phyloP scores from a whole-genome alignment of 2,113 vertebrate genomes.

The Sebastes schlegelii region DNA sequence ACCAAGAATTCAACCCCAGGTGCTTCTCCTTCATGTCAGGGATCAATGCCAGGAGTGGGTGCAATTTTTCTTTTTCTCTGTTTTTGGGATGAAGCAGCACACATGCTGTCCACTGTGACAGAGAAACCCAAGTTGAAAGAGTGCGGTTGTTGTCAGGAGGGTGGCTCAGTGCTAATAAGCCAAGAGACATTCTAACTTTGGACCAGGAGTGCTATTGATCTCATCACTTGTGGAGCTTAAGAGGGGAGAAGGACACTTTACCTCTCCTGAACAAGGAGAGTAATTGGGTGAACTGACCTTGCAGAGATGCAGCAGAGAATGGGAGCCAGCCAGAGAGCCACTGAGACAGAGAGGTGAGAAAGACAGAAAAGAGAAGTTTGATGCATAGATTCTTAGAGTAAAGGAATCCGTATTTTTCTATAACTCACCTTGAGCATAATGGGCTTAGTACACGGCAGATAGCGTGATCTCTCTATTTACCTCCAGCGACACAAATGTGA shows the following conservation, averaged over 20 bases:
- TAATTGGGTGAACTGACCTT: constrained; percentile 59
- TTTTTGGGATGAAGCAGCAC: neutral
- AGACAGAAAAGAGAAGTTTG: neutral
- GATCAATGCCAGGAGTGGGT: neutral
- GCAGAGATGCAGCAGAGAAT: constrained; percentile 14
- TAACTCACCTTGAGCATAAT: neutral
- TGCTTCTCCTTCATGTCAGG: neutral
- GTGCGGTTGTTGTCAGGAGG: constrained; percentile 1
- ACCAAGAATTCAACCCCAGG: neutral
- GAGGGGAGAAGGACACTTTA: constrained; percentile 50
- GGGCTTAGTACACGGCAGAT: neutral
- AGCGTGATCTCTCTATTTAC: neutral
- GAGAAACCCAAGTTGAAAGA: constrained; percentile 23
- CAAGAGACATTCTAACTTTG: constrained; percentile 43
- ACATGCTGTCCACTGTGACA: neutral
- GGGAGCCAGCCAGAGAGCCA: constrained; percentile 8
- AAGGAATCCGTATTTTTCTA: neutral
- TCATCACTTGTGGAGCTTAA: constrained; percentile 31
- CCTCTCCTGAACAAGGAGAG: constrained; percentile 31
- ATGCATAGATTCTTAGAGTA: neutral
- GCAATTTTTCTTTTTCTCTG: neutral
- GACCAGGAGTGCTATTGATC: constrained; percentile 62
- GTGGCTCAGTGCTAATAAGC: constrained; percentile 14
- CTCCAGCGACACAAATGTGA: neutral
- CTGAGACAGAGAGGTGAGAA: neutral